A percentile compares a stretch with the other conserved stretches of the same genome.
These are phyloP conservation scores for Sapajus apella DNA, from an alignment of 2,113 vertebrate genomes.

Conservation along the genomic window DNA sequence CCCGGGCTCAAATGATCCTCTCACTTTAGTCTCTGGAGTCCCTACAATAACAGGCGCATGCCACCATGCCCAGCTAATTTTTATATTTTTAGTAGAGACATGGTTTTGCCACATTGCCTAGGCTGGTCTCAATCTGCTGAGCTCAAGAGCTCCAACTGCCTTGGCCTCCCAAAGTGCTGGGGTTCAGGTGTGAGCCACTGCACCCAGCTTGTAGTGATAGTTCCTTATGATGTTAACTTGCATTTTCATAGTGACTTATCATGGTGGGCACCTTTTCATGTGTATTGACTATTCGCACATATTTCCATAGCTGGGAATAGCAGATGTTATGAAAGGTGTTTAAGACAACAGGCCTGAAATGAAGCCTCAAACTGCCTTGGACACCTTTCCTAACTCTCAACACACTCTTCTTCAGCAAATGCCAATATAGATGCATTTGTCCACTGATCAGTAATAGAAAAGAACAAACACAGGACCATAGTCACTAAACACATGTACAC, in stretches of 20 bases:
- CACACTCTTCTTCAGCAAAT: background rate
- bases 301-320: background rate
- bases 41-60: too few species aligned
- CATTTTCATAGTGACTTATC: background rate
- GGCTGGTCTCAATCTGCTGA: too few species aligned
- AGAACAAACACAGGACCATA: background rate
- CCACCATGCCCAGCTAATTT: too few species aligned
- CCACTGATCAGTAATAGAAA: background rate
- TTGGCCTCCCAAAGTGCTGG: too few species aligned
- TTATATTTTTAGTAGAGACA: too few species aligned
- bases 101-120: too few species aligned
- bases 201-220: background rate
- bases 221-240: background rate
- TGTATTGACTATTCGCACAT: background rate
- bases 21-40: too few species aligned
- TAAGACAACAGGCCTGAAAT: background rate
- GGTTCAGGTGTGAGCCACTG: too few species aligned
- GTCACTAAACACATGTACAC: background rate
- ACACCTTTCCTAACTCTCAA: background rate
- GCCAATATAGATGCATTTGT: too few species aligned
- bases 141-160: too few species aligned
- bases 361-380: background rate
- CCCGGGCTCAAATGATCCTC: too few species aligned
- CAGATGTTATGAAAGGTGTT: background rate
- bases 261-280: background rate